phyloP scores from a whole-genome alignment of 2,113 vertebrate species.

The Podarcis raffonei region DNA sequence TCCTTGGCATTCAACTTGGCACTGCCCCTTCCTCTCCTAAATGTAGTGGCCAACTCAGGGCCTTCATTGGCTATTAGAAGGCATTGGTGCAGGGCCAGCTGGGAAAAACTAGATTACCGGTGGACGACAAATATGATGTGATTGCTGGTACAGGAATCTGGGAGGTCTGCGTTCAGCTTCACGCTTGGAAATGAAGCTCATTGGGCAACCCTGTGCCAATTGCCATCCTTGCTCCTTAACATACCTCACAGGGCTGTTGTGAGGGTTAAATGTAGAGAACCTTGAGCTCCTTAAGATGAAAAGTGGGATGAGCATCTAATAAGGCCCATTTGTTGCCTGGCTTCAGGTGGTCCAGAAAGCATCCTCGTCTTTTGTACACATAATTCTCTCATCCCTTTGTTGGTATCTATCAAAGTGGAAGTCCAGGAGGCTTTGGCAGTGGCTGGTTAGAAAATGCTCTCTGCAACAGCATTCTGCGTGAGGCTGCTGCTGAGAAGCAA shows the following conservation, averaged over 20 bases:
- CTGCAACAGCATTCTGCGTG: neutral
- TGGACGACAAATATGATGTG: neutral
- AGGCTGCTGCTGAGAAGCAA: neutral
- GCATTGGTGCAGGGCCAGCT: neutral
- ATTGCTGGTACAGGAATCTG: neutral
- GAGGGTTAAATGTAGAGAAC: neutral
- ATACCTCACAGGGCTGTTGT: neutral
- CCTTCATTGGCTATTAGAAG: neutral
- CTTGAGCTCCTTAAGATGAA: neutral
- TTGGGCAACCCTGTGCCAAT: neutral
- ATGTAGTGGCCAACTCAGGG: neutral
- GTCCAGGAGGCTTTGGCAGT: neutral
- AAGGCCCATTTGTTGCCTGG: neutral
- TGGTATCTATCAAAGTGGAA: neutral
- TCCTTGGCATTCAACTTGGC: neutral
- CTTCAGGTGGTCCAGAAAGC: neutral
- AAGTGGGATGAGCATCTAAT: neutral
- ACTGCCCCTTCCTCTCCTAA: neutral
- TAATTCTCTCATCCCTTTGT: neutral
- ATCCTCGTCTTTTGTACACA: neutral
- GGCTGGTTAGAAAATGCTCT: neutral
- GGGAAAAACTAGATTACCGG: neutral
- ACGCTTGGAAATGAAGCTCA: neutral
- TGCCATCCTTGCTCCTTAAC: neutral
- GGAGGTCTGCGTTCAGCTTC: neutral